Evolutionary conservation across 2,797 vertebrate species (phyloP).

Genomic region (Tamandua tetradactyla): DNA sequence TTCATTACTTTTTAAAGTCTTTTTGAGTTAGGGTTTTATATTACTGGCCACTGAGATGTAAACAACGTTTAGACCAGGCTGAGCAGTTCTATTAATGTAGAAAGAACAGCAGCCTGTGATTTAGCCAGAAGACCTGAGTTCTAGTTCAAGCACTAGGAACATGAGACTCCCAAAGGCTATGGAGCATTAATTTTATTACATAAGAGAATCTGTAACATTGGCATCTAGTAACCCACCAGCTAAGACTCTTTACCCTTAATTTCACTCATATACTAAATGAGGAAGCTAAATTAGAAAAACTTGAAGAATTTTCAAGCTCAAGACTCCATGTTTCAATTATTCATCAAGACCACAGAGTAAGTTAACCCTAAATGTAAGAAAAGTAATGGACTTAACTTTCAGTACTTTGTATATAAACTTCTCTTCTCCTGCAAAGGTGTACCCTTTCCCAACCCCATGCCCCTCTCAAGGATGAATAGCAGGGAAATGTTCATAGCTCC

Average conservation of each 20-base stretch:
- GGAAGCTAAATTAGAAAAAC: background rate
- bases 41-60: background rate
- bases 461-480: conserved; percentile 1
- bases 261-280: background rate
- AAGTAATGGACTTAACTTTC: background rate
- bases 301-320: background rate
- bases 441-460: background rate
- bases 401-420: background rate
- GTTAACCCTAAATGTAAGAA: background rate
- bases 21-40: background rate
- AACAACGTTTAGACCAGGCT: background rate
- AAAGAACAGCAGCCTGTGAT: background rate
- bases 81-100: background rate
- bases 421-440: conserved; percentile 28
- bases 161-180: background rate
- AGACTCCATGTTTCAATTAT: background rate
- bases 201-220: background rate
- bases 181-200: background rate
- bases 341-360: background rate
- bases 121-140: background rate
- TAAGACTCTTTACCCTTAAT: background rate
- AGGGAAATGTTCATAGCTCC: conserved; percentile 13
- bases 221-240: background rate
- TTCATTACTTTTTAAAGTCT: background rate
- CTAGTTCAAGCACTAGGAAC: background rate